Percentiles rank a stretch among this genome's conserved stretches.
Conservation (phyloP, 2,888 invertebrate genomes). For the Temnothorax ravouxi region DNA sequence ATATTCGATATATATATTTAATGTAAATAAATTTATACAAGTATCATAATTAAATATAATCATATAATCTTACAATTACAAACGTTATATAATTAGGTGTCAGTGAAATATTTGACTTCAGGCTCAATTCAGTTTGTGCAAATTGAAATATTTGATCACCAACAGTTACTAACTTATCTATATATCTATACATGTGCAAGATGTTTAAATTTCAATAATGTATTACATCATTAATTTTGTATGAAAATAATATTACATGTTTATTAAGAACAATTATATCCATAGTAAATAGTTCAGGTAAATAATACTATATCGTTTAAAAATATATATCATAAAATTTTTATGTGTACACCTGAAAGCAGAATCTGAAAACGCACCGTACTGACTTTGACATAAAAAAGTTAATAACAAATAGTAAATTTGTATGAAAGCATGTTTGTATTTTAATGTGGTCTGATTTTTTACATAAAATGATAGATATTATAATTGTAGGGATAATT, state of each 20-base stretch:
- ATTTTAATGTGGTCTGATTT: constrained; percentile 46
- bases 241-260: constrained; percentile 4
- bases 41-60: constrained; percentile 1
- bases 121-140: not conserved
- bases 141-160: not conserved
- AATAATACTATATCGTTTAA: constrained; percentile 3
- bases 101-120: not conserved
- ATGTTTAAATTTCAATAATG: constrained; percentile 1
- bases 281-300: not conserved
- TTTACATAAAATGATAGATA: constrained; percentile 50
- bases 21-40: not conserved
- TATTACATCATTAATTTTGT: constrained; percentile 5
- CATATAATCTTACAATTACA: not conserved
- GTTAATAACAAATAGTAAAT: not conserved
- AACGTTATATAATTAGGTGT: not conserved
- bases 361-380: not conserved
- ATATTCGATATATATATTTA: too few relatives aligned
- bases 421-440: constrained; percentile 33
- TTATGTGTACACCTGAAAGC: constrained; percentile 19
- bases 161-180: not conserved
- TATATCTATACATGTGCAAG: not conserved
- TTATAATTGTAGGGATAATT: constrained; percentile 62
- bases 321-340: constrained; percentile 20
- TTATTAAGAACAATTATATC: constrained; percentile 19
- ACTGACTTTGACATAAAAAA: constrained; percentile 22